These are phyloP conservation scores for Tychaedon coryphoeus DNA, from an alignment of 2,113 vertebrate species.

Conservation along the genomic window DNA sequence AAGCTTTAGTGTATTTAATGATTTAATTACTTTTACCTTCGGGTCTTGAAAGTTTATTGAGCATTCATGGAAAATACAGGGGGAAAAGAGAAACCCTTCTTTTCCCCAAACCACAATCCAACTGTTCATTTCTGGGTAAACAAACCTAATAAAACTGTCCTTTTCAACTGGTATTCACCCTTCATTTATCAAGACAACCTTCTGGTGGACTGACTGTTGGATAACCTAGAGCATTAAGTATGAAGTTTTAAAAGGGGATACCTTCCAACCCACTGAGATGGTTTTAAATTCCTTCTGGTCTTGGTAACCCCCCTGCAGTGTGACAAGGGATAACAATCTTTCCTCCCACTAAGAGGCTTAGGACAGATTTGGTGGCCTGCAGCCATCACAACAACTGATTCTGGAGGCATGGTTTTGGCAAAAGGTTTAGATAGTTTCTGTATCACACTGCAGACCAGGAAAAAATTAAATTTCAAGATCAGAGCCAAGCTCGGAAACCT, in stretches of 20 bases:
- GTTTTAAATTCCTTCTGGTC: not conserved
- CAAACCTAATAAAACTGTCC: not conserved
- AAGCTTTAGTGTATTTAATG: not conserved
- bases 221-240: not conserved
- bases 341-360: not conserved
- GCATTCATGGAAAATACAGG: not conserved
- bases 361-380: not conserved
- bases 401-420: not conserved
- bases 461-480: not conserved
- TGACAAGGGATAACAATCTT: not conserved
- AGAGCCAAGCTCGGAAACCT: not conserved
- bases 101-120: not conserved
- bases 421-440: not conserved
- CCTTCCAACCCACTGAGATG: not conserved
- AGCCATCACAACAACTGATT: not conserved
- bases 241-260: not conserved
- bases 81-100: rapidly evolving
- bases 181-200: not conserved
- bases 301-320: rapidly evolving
- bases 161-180: not conserved
- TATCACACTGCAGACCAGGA: not conserved
- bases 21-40: not conserved
- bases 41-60: not conserved
- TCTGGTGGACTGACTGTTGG: not conserved
- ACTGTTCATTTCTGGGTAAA: not conserved